These are phyloP conservation scores for Torymus aiolomorphi DNA, from an alignment of 2,888 invertebrate genomes.

Conservation along the genomic window DNA sequence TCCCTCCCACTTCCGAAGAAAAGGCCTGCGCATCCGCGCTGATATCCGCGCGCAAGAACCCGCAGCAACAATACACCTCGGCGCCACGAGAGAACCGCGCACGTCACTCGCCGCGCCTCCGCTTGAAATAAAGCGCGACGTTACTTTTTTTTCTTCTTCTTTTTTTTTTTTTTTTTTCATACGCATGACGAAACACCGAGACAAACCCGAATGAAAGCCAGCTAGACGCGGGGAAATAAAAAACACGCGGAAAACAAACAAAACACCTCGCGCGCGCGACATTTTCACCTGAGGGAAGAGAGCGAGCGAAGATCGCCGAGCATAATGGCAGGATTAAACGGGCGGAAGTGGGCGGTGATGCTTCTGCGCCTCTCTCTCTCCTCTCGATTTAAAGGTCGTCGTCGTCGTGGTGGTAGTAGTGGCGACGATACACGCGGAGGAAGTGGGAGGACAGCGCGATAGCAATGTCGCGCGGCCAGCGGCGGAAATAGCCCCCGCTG, in stretches of 20 bases:
- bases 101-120: conserved; percentile 3
- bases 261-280: neutral
- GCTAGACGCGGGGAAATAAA: too few relatives aligned
- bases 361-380: conserved; percentile 30
- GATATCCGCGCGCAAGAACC: too few relatives aligned
- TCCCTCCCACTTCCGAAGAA: too few relatives aligned
- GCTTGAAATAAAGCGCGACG: conserved; percentile 3
- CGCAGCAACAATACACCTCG: neutral
- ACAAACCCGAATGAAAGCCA: too few relatives aligned
- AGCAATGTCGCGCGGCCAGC: conserved; percentile 62
- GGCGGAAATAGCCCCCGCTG: conserved; percentile 74
- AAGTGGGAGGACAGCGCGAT: conserved; percentile 19
- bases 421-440: conserved; percentile 3
- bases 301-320: neutral
- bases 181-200: neutral
- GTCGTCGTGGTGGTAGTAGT: neutral
- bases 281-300: conserved; percentile 30
- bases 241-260: conserved; percentile 2
- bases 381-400: conserved; percentile 47
- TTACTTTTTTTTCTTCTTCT: neutral
- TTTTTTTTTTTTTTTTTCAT: neutral
- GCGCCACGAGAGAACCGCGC: conserved; percentile 12
- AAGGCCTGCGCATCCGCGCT: too few relatives aligned
- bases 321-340: conserved; percentile 42
- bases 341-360: conserved; percentile 45